phyloP scores from a whole-genome alignment of 2,888 invertebrate genomes.

The Neoaliturus tenellus region DNA sequence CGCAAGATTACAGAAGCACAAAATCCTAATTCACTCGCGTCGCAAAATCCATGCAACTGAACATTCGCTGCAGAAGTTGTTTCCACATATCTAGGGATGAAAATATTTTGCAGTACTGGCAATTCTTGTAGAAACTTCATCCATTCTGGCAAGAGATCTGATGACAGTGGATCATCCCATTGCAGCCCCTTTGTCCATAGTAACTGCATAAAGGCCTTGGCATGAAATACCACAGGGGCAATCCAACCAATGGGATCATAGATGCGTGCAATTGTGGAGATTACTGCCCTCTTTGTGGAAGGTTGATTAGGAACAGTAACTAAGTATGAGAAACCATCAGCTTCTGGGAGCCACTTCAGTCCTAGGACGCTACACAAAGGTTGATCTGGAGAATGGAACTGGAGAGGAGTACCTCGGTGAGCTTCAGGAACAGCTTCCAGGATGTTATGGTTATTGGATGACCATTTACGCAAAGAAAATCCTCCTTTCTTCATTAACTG shows the following conservation, averaged over 20 bases:
- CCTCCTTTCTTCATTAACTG: conserved; percentile 57
- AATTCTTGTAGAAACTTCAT: conserved; percentile 59
- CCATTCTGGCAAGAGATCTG: conserved; percentile 8
- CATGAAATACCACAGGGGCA: conserved; percentile 38
- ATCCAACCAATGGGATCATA: conserved; percentile 45
- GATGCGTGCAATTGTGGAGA: conserved; percentile 60
- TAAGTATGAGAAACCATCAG: conserved; percentile 59
- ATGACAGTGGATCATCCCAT: conserved; percentile 51
- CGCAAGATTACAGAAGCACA: not conserved
- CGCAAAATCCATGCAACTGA: conserved; percentile 24
- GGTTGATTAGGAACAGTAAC: not conserved
- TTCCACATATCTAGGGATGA: conserved; percentile 43
- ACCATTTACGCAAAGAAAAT: conserved; percentile 64
- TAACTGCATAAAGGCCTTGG: conserved; percentile 53
- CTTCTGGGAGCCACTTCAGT: conserved; percentile 59
- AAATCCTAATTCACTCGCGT: conserved; percentile 23
- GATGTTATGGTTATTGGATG: conserved; percentile 55
- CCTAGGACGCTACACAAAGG: conserved; percentile 58
- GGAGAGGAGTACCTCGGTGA: conserved; percentile 47
- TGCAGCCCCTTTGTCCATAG: conserved; percentile 42
- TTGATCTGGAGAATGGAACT: not conserved
- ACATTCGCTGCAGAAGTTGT: not conserved
- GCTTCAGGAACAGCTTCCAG: conserved; percentile 49
- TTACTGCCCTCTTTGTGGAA: conserved; percentile 59
- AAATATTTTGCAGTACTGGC: conserved; percentile 49